Conservation (phyloP, 2,113 vertebrate species). For the Halichoeres trimaculatus region DNA sequence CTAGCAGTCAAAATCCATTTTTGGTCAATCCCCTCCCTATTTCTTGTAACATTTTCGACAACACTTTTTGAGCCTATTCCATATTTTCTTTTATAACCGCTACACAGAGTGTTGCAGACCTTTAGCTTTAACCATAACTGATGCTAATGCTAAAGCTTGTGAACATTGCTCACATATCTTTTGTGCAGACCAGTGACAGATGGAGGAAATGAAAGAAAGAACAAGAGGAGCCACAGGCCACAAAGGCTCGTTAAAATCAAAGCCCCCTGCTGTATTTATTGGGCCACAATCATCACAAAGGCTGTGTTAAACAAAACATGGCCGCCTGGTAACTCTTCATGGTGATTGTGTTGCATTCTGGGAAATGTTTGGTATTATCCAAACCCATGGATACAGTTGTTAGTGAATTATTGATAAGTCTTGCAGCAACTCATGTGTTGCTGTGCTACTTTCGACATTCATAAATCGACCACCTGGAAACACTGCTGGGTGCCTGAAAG, state of each 20-base stretch:
- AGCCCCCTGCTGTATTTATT: conserved; percentile 43
- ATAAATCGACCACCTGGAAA: conserved; percentile 60
- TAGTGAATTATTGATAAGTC: conserved; percentile 28
- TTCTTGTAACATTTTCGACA: conserved; percentile 27
- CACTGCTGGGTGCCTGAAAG: conserved; percentile 22
- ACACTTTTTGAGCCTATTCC: conserved; percentile 11
- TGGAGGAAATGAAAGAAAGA: conserved; percentile 59
- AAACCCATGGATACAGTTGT: conserved; percentile 4
- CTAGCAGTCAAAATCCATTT: too few relatives aligned
- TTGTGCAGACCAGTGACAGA: conserved; percentile 58
- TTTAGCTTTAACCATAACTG: conserved; percentile 51
- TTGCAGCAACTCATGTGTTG: conserved; percentile 58
- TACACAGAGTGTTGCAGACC: conserved; percentile 67
- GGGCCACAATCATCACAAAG: conserved; percentile 43
- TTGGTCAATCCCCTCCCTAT: conserved; percentile 26
- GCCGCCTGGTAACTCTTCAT: conserved; percentile 29
- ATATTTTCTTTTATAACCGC: conserved; percentile 42
- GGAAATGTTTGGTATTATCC: conserved; percentile 22
- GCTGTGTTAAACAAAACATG: conserved; percentile 29
- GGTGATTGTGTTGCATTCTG: conserved; percentile 10
- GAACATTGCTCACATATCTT: conserved; percentile 43
- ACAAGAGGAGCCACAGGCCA: conserved; percentile 47
- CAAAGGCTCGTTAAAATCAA: conserved; percentile 57
- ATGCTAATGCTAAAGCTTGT: too few relatives aligned
- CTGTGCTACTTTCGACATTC: conserved; percentile 37